Percentiles rank a stretch among this genome's conserved stretches.
Conservation (phyloP, 1,140 invertebrate genomes). For the Zelostemma sp. region DNA sequence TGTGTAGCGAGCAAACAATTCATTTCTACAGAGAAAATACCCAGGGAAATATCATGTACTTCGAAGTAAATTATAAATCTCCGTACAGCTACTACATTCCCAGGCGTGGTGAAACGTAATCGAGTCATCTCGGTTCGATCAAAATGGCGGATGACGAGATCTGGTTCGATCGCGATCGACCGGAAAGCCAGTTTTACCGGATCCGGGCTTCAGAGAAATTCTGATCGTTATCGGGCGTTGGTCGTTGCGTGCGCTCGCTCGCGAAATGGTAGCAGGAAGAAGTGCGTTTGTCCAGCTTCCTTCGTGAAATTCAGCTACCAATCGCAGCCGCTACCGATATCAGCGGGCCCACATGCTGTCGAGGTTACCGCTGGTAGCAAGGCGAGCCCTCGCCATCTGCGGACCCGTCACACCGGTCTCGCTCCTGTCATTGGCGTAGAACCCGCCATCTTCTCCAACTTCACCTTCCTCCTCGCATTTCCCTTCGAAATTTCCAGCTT, state of each 20-base stretch:
- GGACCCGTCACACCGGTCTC: slow-evolving; percentile 69
- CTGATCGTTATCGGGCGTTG: slow-evolving; percentile 1
- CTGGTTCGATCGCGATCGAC: slow-evolving; percentile 6
- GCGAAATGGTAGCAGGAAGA: not conserved
- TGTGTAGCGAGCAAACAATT: no score
- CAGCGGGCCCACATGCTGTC: slow-evolving; percentile 52
- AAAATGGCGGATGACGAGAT: slow-evolving; percentile 1
- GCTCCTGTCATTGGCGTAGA: slow-evolving; percentile 60
- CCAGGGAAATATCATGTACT: no score
- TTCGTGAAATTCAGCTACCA: slow-evolving; percentile 45
- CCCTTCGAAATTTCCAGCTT: slow-evolving; percentile 13
- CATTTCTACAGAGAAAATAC: no score
- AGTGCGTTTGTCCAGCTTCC: slow-evolving; percentile 20
- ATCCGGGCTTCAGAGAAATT: not conserved
- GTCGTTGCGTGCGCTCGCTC: not conserved
- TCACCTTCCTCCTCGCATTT: slow-evolving; percentile 2
- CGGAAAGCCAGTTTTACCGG: slow-evolving; percentile 7
- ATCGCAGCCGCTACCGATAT: slow-evolving; percentile 46
- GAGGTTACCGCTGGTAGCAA: slow-evolving; percentile 46
- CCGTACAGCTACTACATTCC: no score
- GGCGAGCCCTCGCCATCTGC: slow-evolving; percentile 61
- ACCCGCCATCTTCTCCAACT: not conserved
- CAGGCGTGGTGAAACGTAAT: not conserved
- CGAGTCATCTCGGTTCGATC: not conserved
- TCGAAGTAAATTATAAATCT: no score